These are phyloP conservation scores for Mesopsocus fuscifrons DNA, from an alignment of 2,888 invertebrate genomes.

Conservation along the genomic window DNA sequence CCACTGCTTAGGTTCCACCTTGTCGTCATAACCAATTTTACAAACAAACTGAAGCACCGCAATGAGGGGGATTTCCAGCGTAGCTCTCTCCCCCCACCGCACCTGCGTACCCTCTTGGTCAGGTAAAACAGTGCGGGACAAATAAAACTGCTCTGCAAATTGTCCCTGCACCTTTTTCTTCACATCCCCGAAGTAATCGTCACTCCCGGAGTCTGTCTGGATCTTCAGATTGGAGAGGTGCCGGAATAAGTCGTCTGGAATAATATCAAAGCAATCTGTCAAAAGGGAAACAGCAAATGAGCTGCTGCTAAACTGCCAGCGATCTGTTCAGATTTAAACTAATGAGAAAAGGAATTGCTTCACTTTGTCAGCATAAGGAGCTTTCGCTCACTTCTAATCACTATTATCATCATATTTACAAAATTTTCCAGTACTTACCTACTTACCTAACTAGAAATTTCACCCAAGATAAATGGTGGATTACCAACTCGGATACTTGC, in stretches of 20 bases:
- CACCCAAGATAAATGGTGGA: too few species aligned
- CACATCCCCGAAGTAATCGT: not conserved
- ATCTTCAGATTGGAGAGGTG: constrained; percentile 1
- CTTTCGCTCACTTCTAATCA: not conserved
- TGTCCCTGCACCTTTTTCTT: not conserved
- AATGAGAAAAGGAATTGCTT: constrained; percentile 1
- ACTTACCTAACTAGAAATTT: too few species aligned
- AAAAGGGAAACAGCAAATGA: too few species aligned
- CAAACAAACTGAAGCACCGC: constrained; percentile 2
- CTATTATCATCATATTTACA: not conserved
- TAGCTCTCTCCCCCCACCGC: not conserved
- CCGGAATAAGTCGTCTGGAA: not conserved
- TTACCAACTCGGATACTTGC: too few species aligned
- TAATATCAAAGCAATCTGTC: not conserved
- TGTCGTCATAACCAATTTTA: not conserved
- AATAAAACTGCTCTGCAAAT: constrained; percentile 4
- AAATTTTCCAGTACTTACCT: not conserved
- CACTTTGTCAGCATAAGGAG: constrained; percentile 1
- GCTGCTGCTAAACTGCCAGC: too few species aligned
- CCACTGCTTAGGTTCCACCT: not conserved
- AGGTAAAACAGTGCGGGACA: not conserved
- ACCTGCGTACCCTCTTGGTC: not conserved
- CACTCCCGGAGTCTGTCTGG: too few species aligned
- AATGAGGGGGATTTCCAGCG: not conserved
- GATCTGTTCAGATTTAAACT: constrained; percentile 5